A percentile compares a stretch with the other conserved stretches of the same genome.
These are phyloP conservation scores for Lysandra bellargus DNA, from an alignment of 2,888 invertebrate species.

Conservation along the genomic window DNA sequence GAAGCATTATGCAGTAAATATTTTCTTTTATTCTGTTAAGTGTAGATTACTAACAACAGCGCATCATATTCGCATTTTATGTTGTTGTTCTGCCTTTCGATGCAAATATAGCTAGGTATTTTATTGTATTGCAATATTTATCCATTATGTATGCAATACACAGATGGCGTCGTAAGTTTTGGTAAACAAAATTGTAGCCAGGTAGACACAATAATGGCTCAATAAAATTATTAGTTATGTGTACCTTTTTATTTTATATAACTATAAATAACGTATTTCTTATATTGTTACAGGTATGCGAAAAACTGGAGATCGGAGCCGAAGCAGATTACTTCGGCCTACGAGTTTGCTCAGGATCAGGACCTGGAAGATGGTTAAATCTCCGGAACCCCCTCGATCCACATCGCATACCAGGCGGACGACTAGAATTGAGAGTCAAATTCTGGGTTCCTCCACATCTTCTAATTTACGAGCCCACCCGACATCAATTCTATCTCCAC, in stretches of 20 bases:
- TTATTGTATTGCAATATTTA: constrained; percentile 3
- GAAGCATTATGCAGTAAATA: not conserved
- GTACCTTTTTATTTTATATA: not conserved
- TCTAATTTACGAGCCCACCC: constrained; percentile 90
- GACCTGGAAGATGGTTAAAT: constrained; percentile 92
- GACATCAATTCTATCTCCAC: constrained; percentile 93
- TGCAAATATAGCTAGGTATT: constrained; percentile 8
- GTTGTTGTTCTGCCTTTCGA: constrained; percentile 7
- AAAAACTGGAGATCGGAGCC: constrained; percentile 89
- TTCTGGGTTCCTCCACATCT: constrained; percentile 96
- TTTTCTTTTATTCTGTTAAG: not conserved
- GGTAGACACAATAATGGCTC: not conserved
- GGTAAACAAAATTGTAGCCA: not conserved
- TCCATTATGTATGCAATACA: not conserved
- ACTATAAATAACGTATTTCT: not conserved
- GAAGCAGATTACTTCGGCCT: constrained; percentile 95
- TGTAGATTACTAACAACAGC: not conserved
- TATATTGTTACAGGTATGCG: constrained; percentile 85
- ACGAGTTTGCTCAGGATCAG: constrained; percentile 79
- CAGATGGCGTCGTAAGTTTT: not conserved
- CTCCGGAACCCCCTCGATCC: constrained; percentile 90
- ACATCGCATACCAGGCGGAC: constrained; percentile 84
- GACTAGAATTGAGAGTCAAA: constrained; percentile 89
- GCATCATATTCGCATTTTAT: not conserved
- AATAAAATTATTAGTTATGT: too few relatives aligned